Percentiles rank a stretch among this genome's conserved stretches.
phyloP scores from a whole-genome alignment of 2,113 vertebrate species.

The Ascaphus truei region DNA sequence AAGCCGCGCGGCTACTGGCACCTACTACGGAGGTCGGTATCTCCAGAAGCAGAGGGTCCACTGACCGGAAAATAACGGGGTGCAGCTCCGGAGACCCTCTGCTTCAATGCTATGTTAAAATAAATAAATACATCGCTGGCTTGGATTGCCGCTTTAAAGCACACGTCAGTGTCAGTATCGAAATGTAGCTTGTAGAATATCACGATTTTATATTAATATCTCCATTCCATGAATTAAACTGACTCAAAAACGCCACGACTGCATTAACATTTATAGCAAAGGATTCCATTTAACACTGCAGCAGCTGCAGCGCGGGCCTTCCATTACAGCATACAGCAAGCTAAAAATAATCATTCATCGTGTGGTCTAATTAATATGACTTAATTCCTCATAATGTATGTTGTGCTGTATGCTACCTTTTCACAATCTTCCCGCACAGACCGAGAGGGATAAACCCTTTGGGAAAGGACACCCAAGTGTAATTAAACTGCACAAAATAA shows the following conservation, averaged over 20 bases:
- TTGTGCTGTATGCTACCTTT: neutral
- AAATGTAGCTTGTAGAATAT: neutral
- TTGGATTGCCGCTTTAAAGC: too few species aligned
- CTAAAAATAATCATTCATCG: neutral
- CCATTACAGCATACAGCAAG: neutral
- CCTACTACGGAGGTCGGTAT: too few species aligned
- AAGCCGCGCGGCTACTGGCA: too few species aligned
- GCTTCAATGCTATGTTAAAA: too few species aligned
- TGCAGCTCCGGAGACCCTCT: too few species aligned
- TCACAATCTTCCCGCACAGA: neutral
- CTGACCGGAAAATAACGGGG: too few species aligned
- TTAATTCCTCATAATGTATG: neutral
- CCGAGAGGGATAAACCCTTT: neutral
- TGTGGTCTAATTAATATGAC: neutral
- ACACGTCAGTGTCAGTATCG: too few species aligned
- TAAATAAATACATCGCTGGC: too few species aligned
- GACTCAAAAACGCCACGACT: neutral
- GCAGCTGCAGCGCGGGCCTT: neutral
- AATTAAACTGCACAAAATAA: conserved; percentile 9
- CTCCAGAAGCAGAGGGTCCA: too few species aligned
- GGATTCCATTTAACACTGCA: neutral
- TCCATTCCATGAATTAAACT: neutral
- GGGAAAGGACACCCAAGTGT: neutral
- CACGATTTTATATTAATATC: neutral
- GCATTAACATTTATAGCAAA: neutral